Base-by-base conservation (phyloP, 2,888 invertebrate species). In the Stenolophus ochropezus region DNA sequence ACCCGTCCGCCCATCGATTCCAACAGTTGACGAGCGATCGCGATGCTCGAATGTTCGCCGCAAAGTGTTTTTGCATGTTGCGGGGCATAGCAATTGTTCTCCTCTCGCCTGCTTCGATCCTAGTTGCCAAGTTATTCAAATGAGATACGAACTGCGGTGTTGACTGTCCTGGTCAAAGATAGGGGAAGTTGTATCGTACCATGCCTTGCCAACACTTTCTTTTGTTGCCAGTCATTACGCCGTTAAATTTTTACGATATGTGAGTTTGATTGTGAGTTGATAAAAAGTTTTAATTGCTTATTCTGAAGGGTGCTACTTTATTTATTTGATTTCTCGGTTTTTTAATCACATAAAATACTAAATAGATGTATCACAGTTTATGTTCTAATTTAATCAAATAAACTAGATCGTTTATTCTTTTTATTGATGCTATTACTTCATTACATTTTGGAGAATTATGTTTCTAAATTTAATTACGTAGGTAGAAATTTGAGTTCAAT, bases 11-110 rank as follows among this genome's bases (percentile, higher is more conserved):
- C 73, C 73, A 73, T 73, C 49, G 23, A 73, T 49, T 47, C 16
- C 49, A 49, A 73, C 47, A 49, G 47, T 49, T 49, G 71, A 20
- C 21, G 71, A 65, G 65, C 65, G 18, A 65, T 33, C 65, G 65
- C 71, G 73, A 49, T 73, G 73, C 20, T 69, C 65, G 21, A 69
- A 69, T 73, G 73, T 73, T 73, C 47, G 16, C 49, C 23, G 73
- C 73, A 73, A 73, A 73, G 73, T 73, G 73, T 73, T 73, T 73
- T 73, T 73, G 73, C 73, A 73, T 73, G 73, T 73, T 23, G 73
- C 27, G 47, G 49, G 14, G n/a, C 27, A 23, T 27, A 61, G 65
- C 65, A 69, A 69, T 69, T 69, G 65, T 69, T 69, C 65, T 27
- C 65, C n/a, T 25, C 20, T 11, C 21, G 21, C 0, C 21, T 21